These are phyloP conservation scores for Enteromius anoplus DNA, from an alignment of 2,797 vertebrate genomes.

Conservation along the genomic window DNA sequence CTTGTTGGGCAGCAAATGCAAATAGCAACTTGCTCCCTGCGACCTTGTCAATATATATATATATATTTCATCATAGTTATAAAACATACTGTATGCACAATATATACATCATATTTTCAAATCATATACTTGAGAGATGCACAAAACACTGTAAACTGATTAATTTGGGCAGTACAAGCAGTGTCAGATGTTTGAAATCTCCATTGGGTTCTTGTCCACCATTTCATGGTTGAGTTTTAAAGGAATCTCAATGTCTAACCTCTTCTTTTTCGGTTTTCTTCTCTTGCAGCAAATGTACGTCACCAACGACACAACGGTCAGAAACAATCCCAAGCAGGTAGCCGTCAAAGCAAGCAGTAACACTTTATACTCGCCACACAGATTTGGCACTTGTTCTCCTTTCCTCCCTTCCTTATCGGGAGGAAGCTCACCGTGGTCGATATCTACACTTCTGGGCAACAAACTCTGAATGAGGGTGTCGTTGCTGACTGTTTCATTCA, in stretches of 20 bases:
- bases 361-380: constrained; percentile 84
- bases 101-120: constrained; percentile 70
- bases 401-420: constrained; percentile 35
- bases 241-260: constrained; percentile 88
- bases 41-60: constrained; percentile 26
- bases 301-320: constrained; percentile 84
- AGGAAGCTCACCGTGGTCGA: constrained; percentile 87
- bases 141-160: constrained; percentile 56
- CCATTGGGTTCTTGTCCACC: constrained; percentile 87
- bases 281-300: constrained; percentile 90
- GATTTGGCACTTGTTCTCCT: constrained; percentile 60
- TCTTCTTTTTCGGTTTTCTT: constrained; percentile 83
- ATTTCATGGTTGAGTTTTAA: constrained; percentile 88
- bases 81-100: constrained; percentile 73
- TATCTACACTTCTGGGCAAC: constrained; percentile 87
- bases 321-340: constrained; percentile 86
- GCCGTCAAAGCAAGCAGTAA: constrained; percentile 87
- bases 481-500: constrained; percentile 97
- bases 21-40: constrained; percentile 5
- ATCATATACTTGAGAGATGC: constrained; percentile 42
- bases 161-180: constrained; percentile 52
- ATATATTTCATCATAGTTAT: constrained; percentile 68
- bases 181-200: constrained; percentile 91
- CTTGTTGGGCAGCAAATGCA: constrained; percentile 42
- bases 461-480: constrained; percentile 96